Base-by-base conservation (phyloP, 2,797 vertebrate genomes). In the Phoxinus dragarum region DNA sequence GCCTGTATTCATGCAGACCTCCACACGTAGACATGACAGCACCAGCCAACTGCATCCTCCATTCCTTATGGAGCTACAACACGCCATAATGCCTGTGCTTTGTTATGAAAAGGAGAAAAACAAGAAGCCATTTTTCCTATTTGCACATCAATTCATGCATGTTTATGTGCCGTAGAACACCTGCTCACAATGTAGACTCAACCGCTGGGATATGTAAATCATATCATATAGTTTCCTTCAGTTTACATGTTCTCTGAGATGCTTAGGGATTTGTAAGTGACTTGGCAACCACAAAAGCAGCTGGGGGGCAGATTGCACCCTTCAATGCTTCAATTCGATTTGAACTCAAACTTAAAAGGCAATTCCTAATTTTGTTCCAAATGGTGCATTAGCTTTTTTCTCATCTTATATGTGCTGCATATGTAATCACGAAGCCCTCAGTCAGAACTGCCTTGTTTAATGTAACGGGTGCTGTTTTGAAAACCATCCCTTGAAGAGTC, bases 21-120 rank as follows among this genome's bases (percentile, higher is more conserved):
- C 17, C 34, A 4, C 16, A 68, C 17, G 42, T 9, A 27, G 38
- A 27, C n/a, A 79, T 67, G 49, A 47, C n/a, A 68, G 31, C 61
- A 49, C n/a, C 84, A 84, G 84, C 76, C 77, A 81, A 52, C n/a
- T 19, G 38, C 44, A 61, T 83, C 80, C 80, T 77, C 76, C 80
- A 76, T 80, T 61, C 34, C 80, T 54, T 66, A 56, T 80, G 69
- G 69, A 52, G 69, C 61, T 44, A 80, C 81, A 54, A 54, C 73
- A 61, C 4, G 5, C 80, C 77, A 76, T 38, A 6, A 76, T 86
- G 67, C 40, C 38, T 82, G 72, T 79, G 72, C 47, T 80, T 74
- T 67, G 17, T 72, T 38, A 67, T 76, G 27, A 36, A 64, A 69
- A 68, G 12, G 56, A n/a, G 23, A 5, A 21, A 42, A 19, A 31